A percentile compares a stretch with the other conserved stretches of the same genome.
Conservation (phyloP, 2,797 vertebrate genomes). For the Enteromius afrohamiltoni region DNA sequence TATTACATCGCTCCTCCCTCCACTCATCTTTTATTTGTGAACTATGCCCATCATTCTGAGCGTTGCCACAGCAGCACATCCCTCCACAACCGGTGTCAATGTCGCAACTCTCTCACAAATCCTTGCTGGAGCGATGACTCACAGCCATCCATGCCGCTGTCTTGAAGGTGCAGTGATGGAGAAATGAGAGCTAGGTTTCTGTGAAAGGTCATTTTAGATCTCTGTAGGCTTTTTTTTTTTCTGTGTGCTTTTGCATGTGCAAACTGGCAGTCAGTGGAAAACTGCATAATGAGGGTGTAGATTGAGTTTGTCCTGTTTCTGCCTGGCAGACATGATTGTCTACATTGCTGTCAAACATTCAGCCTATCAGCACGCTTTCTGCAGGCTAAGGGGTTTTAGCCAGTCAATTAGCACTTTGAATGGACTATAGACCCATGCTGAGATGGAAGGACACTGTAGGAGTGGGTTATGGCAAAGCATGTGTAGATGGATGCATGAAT, state of each 20-base stretch:
- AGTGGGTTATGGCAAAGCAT: not conserved
- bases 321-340: constrained; percentile 38
- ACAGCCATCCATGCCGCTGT: not conserved
- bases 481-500: not conserved
- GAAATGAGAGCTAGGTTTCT: constrained; percentile 18
- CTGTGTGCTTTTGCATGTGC: constrained; percentile 11
- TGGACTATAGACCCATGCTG: constrained; percentile 19
- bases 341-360: constrained; percentile 23
- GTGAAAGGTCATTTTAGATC: constrained; percentile 26
- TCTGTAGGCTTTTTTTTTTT: too few relatives aligned
- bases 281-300: not conserved
- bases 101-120: constrained; percentile 4
- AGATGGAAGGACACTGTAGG: not conserved
- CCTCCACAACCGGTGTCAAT: constrained; percentile 7
- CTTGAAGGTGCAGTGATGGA: constrained; percentile 25
- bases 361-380: constrained; percentile 28
- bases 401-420: constrained; percentile 38
- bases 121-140: constrained; percentile 22
- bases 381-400: constrained; percentile 38
- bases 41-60: constrained; percentile 12
- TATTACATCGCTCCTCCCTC: constrained; percentile 30
- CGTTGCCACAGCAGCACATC: constrained; percentile 16
- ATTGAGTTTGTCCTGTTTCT: constrained; percentile 12
- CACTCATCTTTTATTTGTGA: constrained; percentile 44
- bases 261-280: constrained; percentile 5